Base-by-base conservation (phyloP, 2,888 invertebrate species). In the Drosophila fulvimacula region DNA sequence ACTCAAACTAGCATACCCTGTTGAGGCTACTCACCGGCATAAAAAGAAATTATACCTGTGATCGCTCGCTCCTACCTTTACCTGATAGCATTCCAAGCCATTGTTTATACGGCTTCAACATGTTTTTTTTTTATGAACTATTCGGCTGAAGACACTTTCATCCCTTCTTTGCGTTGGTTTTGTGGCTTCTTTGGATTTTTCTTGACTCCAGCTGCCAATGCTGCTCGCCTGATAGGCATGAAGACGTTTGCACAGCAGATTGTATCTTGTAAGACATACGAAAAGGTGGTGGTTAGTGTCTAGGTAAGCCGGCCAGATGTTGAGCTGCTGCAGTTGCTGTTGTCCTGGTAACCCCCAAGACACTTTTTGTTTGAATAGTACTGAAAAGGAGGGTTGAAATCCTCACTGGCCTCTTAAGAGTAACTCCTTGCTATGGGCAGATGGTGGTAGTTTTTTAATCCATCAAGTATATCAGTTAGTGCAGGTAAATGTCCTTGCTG, bases 331-430 rank as follows among this genome's bases (percentile, higher is more conserved):
- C 0, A n/a, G 2, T 17, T 67, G 19, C 69, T 88, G 83, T 56
- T 60, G 19, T 11, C 79, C 86, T 80, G 72, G 38, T 81, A 59
- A 27, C 21, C 13, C 1, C 17, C 55, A 83, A 84, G 87, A 88
- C 55, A 34, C 70, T 51, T 49, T 30, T 52, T 38, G 17, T 56
- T 49, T 41, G 15, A 38, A 56, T 63, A 60, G 19, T 11, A 10
- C n/a, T n/a, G 10, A 11, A 15, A 49, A 36, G 39, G 58, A 61
- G 67, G 38, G 57, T 24, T 69, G 61, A 55, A 62, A 21, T 15
- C 15, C 0, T 2, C 21, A 15, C 13, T 27, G 19, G 5, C 1
- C 30, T 59, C 42, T 65, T 46, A 32, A 38, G 32, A 27, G 5
- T n/a, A 39, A 34, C 21, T n/a, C 32, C 2, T 17, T 24, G 4